phyloP scores from a whole-genome alignment of 1,140 invertebrate species.

The Caenorhabditis briggsae region DNA sequence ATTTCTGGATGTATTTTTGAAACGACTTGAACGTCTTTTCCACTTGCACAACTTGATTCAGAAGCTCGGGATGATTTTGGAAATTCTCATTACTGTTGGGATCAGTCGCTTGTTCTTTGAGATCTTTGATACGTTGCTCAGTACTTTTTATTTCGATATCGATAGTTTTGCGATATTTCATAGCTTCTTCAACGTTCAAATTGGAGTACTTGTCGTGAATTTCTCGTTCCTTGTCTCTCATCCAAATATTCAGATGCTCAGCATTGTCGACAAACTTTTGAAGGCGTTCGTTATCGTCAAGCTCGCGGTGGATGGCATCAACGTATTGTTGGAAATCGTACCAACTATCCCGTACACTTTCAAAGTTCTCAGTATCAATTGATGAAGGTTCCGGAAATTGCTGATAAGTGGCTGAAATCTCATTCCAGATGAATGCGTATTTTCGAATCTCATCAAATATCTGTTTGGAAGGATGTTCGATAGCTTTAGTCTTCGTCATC shows the following conservation, averaged over 20 bases:
- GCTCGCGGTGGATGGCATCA: neutral
- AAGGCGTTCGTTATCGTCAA: slow-evolving; percentile 7
- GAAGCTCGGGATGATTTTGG: neutral
- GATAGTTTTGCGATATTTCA: slow-evolving; percentile 26
- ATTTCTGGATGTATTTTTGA: slow-evolving; percentile 10
- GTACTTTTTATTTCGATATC: slow-evolving; percentile 35
- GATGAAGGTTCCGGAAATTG: slow-evolving; percentile 5
- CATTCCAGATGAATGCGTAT: slow-evolving; percentile 12
- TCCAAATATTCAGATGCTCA: neutral
- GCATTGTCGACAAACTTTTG: slow-evolving; percentile 40
- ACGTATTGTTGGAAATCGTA: neutral
- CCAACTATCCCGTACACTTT: neutral
- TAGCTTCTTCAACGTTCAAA: neutral
- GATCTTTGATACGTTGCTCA: slow-evolving; percentile 15
- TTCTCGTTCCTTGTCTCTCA: slow-evolving; percentile 13
- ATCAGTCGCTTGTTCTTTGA: neutral
- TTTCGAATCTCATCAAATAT: slow-evolving; percentile 43
- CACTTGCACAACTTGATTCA: neutral
- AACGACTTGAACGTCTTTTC: neutral
- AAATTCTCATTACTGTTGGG: neutral
- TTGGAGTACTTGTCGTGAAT: slow-evolving; percentile 4
- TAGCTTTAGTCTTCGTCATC: neutral
- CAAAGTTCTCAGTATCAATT: neutral
- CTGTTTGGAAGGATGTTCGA: neutral
- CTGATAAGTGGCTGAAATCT: neutral